Evolutionary conservation across 2,888 invertebrate genomes (phyloP).

Genomic region (Tipula lateralis): DNA sequence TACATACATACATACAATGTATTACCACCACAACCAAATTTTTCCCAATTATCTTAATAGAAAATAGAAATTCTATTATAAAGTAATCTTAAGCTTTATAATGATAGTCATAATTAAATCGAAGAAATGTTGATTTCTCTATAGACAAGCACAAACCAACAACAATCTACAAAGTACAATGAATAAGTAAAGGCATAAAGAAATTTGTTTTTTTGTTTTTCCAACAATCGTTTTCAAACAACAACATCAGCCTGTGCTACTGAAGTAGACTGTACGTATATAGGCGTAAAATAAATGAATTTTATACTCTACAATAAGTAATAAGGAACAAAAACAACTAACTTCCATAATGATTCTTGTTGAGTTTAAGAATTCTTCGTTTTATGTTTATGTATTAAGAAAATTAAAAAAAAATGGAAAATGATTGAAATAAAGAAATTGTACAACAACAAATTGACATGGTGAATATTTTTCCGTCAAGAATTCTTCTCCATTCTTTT

Average conservation of each 20-base stretch:
- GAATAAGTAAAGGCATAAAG: not conserved
- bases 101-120: not conserved
- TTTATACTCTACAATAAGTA: not conserved
- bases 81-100: not conserved
- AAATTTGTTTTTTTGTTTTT: not conserved
- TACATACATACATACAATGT: not conserved
- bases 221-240: not conserved
- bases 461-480: not conserved
- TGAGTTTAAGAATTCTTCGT: not conserved
- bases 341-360: not conserved
- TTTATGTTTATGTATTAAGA: not conserved
- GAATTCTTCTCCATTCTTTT: not conserved
- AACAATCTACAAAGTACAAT: not conserved
- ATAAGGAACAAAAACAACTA: not conserved
- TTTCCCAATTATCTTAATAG: not conserved
- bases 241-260: not conserved
- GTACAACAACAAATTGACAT: not conserved
- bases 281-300: not conserved
- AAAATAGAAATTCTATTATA: constrained; percentile 1
- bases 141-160: not conserved
- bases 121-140: not conserved
- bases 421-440: not conserved
- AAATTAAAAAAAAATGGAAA: not conserved
- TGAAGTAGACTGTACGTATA: not conserved
- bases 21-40: not conserved